Evolutionary conservation across 1,140 invertebrate species (phyloP), one percentile per base, ranked within the genome.

Genomic region (Aphelinus atriplicis): DNA sequence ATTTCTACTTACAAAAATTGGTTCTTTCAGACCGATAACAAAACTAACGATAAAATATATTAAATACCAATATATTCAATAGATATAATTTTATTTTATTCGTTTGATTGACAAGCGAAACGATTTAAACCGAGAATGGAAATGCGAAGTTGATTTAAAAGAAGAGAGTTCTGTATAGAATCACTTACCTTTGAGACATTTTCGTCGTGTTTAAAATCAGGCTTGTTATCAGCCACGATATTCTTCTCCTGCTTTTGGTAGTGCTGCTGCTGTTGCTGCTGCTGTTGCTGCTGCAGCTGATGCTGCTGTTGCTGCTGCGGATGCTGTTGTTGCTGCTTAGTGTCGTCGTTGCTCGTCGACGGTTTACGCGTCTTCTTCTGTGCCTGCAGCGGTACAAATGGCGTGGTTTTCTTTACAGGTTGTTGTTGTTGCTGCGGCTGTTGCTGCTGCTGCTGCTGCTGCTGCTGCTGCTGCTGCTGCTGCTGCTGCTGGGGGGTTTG

Each of bases 321-420:
- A 1, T 73, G 71, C 4, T 9, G 53, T 1, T 67, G 53, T 26
- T 63, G 62, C 10, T 50, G 58, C 56, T 57, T 81, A 63, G 47
- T 78, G 2, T 64, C 63, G 2, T 48, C 62, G 3, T 26, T 71
- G n/a, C 47, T 50, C 0, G 3, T 9, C 80, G 3, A 79, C 7
- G 69, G 68, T n/a, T 79, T 81, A 61, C 85, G 80, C 9, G 82
- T 86, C 67, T 87, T 87, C 46, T 88, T 89, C 48, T 88, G 87
- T 5, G 87, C 88, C 76, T 89, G 88, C 6, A 89, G 78, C 0
- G 88, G 88, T 9, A 89, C 86, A 10, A 89, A 89, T 0, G 86
- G 77, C 2, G 83, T 81, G 47, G 47, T 80, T 5, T 82, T 81
- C 5, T 78, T 84, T 2, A 77, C 81, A 79, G 55, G 62, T 62